These are phyloP conservation scores for Megaceryle torquata DNA, from an alignment of 2,113 vertebrate species.

Conservation along the genomic window DNA sequence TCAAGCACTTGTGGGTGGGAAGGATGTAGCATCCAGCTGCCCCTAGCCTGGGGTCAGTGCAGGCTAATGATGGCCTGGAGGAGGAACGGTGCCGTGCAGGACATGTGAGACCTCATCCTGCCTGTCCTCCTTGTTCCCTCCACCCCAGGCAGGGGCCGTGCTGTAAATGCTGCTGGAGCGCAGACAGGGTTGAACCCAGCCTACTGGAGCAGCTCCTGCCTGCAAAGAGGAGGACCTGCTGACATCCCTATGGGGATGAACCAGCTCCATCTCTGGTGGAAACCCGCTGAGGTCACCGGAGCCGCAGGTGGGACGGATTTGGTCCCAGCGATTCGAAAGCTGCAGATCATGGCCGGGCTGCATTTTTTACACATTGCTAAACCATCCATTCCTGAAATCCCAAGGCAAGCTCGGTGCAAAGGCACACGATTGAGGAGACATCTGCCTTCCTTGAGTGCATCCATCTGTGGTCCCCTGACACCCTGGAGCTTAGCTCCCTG, in stretches of 20 bases:
- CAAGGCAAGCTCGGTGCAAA: constrained; percentile 26
- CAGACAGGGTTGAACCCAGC: background rate
- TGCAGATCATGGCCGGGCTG: background rate
- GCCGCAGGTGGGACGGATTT: background rate
- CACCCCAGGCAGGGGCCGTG: fast-evolving
- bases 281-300: background rate
- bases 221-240: background rate
- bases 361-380: constrained; percentile 59
- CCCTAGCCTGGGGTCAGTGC: background rate
- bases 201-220: background rate
- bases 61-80: background rate
- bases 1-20: background rate
- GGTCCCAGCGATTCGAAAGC: background rate
- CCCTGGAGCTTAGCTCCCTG: background rate
- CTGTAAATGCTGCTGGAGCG: background rate
- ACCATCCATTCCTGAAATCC: constrained; percentile 64
- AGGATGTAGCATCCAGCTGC: background rate
- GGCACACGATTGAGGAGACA: constrained; percentile 42
- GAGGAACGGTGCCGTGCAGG: background rate
- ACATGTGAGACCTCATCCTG: background rate
- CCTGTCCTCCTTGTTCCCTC: background rate
- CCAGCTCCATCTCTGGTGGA: constrained; percentile 3
- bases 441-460: constrained; percentile 67
- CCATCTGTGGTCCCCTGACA: constrained; percentile 64
- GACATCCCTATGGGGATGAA: background rate